phyloP scores from a whole-genome alignment of 2,113 vertebrate species.

The Motacilla tschutschensis region DNA sequence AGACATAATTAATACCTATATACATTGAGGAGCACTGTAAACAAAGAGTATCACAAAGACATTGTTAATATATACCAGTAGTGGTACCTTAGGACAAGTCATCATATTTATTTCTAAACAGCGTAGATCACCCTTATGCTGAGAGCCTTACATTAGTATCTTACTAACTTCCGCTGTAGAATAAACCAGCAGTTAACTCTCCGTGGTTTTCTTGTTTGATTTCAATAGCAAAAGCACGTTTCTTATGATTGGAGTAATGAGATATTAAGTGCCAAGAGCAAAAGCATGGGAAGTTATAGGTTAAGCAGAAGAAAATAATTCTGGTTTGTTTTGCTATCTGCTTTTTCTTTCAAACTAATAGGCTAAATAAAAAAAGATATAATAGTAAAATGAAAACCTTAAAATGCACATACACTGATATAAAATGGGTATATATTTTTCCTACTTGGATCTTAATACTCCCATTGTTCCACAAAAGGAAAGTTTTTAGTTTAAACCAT shows the following conservation, averaged over 20 bases:
- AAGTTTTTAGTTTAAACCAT: background rate
- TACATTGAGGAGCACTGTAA: background rate
- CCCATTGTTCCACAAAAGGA: background rate
- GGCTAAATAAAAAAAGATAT: background rate
- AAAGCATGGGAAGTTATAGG: background rate
- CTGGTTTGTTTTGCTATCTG: background rate
- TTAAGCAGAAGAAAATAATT: background rate
- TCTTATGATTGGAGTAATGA: background rate
- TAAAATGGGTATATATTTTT: background rate
- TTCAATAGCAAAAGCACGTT: background rate
- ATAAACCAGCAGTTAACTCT: background rate
- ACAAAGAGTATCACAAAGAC: background rate
- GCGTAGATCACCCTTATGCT: background rate
- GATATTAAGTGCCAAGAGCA: background rate
- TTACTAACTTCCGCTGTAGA: background rate
- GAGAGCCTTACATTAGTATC: background rate
- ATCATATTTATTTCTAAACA: background rate
- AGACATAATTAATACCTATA: background rate
- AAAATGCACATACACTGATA: background rate
- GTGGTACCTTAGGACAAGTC: background rate
- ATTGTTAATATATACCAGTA: background rate
- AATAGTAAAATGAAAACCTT: background rate
- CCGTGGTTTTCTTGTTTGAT: background rate
- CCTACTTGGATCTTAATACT: background rate
- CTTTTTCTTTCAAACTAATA: background rate